A percentile compares a stretch with the other conserved stretches of the same genome.
Evolutionary conservation across 1,140 invertebrate genomes (phyloP).

Genomic region (Bombus superbus): DNA sequence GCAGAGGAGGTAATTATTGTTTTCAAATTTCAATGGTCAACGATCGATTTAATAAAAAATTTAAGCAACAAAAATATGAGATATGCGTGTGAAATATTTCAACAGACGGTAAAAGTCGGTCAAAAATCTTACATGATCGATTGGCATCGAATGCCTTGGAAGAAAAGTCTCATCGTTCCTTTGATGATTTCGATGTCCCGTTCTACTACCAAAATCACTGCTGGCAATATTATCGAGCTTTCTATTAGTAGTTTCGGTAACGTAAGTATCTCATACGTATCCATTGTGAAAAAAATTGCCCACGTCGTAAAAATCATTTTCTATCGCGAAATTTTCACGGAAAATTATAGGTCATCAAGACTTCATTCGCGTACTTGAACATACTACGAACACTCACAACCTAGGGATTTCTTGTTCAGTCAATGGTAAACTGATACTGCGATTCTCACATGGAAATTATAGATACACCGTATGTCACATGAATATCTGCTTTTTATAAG

Average conservation of each 20-base stretch:
- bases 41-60: neutral
- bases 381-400: constrained; percentile 47
- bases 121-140: constrained; percentile 64
- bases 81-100: neutral
- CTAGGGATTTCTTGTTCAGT: neutral
- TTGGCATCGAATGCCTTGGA: constrained; percentile 62
- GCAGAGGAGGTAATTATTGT: constrained; percentile 58
- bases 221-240: constrained; percentile 64
- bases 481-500: neutral
- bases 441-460: neutral
- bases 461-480: neutral
- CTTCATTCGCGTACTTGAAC: constrained; percentile 50
- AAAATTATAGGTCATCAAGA: constrained; percentile 53
- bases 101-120: constrained; percentile 57
- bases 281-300: no score
- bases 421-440: neutral
- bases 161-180: constrained; percentile 52
- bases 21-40: neutral
- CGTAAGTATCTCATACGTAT: constrained; percentile 45
- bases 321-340: neutral
- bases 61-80: neutral
- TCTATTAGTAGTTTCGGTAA: constrained; percentile 66
- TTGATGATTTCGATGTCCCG: constrained; percentile 68
- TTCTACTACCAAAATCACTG: constrained; percentile 59
- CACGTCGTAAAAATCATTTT: neutral